phyloP scores from a whole-genome alignment of 1,140 invertebrate species.

The Idris sp. region DNA sequence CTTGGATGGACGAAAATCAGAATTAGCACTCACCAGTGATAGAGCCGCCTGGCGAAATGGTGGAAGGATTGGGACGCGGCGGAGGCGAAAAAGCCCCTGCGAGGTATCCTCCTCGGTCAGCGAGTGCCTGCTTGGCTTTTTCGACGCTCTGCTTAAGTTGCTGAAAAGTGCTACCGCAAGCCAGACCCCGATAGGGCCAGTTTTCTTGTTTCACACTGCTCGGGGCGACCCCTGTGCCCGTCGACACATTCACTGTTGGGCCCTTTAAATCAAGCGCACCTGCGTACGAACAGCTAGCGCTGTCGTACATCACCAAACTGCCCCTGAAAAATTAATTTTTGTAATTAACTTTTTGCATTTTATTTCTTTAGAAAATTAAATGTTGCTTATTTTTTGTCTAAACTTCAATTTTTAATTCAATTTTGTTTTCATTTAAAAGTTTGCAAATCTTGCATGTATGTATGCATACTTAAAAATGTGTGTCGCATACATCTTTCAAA shows the following conservation, averaged over 20 bases:
- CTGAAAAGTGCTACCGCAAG: conserved; percentile 85
- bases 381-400: no score
- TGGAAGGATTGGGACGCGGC: conserved; percentile 73
- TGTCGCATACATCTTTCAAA: no score
- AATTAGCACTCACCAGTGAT: conserved; percentile 72
- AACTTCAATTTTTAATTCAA: no score
- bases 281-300: conserved; percentile 90
- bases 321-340: conserved; percentile 59
- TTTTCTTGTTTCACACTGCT: conserved; percentile 79
- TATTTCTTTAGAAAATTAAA: no score
- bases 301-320: conserved; percentile 88
- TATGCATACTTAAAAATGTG: no score
- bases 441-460: no score
- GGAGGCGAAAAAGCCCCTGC: conserved; percentile 77
- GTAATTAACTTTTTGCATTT: no score
- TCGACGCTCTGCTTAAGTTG: conserved; percentile 92
- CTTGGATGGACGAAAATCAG: conserved; percentile 4
- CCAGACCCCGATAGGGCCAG: conserved; percentile 75
- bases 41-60: conserved; percentile 73
- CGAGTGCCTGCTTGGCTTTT: conserved; percentile 91
- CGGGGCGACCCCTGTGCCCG: conserved; percentile 72
- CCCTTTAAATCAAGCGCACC: conserved; percentile 90
- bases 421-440: no score
- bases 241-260: conserved; percentile 75
- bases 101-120: conserved; percentile 76